phyloP scores from a whole-genome alignment of 2,113 vertebrate genomes.

The western clawed frog (Xenopus tropicalis) region DNA sequence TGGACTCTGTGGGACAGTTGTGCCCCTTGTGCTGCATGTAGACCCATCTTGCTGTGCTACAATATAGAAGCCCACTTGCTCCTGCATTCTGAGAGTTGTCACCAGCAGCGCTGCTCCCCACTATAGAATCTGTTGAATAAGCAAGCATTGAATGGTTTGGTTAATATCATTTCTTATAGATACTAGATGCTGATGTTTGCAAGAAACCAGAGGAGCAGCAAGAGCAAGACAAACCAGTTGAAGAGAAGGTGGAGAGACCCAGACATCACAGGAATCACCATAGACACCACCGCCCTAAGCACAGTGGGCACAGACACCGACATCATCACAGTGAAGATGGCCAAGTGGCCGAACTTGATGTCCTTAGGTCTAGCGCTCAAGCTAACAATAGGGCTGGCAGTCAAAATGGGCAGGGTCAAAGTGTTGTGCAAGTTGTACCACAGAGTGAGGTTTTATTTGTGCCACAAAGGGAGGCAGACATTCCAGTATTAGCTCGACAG shows the following conservation, averaged over 20 bases:
- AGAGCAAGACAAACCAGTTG: slow-evolving; percentile 1
- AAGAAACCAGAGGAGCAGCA: slow-evolving; percentile 46
- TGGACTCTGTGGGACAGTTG: too few species aligned
- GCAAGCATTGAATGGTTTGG: too few species aligned
- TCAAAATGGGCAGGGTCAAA: slow-evolving; percentile 44
- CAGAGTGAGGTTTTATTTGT: slow-evolving; percentile 41
- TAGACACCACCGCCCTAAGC: background rate
- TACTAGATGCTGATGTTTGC: slow-evolving; percentile 53
- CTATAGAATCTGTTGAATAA: too few species aligned
- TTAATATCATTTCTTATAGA: slow-evolving; percentile 51
- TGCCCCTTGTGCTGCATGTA: too few species aligned
- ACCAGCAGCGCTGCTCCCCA: too few species aligned
- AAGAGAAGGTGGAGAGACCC: slow-evolving; percentile 12
- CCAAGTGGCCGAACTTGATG: slow-evolving; percentile 1
- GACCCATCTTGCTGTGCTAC: too few species aligned
- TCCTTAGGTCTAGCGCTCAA: background rate
- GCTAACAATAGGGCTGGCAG: slow-evolving; percentile 24
- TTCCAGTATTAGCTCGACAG: slow-evolving; percentile 33
- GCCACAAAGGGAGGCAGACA: slow-evolving; percentile 28
- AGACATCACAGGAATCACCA: slow-evolving; percentile 9
- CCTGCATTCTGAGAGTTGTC: too few species aligned
- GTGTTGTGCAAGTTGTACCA: slow-evolving; percentile 41
- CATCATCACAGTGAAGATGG: slow-evolving; percentile 6
- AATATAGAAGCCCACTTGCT: too few species aligned
- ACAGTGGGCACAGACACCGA: slow-evolving; percentile 14